Conservation (phyloP, 2,888 invertebrate species). For the Athalia rosae region DNA sequence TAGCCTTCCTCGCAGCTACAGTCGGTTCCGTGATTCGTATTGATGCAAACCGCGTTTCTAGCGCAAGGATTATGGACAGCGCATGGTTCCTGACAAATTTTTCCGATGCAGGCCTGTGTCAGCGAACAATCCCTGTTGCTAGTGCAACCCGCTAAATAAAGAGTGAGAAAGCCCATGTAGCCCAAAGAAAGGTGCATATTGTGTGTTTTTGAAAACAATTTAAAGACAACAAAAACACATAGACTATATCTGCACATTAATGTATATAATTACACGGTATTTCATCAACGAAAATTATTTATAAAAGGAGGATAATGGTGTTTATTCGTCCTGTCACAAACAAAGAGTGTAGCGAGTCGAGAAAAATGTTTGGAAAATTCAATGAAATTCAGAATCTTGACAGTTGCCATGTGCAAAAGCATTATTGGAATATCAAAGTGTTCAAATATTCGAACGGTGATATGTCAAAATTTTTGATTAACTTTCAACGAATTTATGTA, state of each 20-base stretch:
- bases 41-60: conserved; percentile 89
- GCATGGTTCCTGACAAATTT: conserved; percentile 91
- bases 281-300: conserved; percentile 4
- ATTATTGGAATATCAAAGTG: conserved; percentile 30
- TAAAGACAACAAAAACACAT: conserved; percentile 5
- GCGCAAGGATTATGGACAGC: conserved; percentile 89
- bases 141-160: conserved; percentile 85
- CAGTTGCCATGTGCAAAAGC: conserved; percentile 37
- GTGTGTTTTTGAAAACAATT: conserved; percentile 9
- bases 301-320: background rate
- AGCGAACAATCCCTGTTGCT: conserved; percentile 89
- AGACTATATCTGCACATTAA: background rate
- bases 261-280: conserved; percentile 16
- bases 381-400: conserved; percentile 5
- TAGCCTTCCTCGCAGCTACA: conserved; percentile 91
- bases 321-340: conserved; percentile 11
- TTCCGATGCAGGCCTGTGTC: conserved; percentile 90
- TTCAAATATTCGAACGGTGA: conserved; percentile 43
- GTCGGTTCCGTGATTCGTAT: conserved; percentile 90
- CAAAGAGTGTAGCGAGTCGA: conserved; percentile 9
- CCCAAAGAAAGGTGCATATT: conserved; percentile 58
- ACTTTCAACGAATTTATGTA: conserved; percentile 41
- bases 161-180: conserved; percentile 67
- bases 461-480: conserved; percentile 39
- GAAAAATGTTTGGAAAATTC: conserved; percentile 26